phyloP scores from a whole-genome alignment of 2,888 invertebrate genomes.

The Phalera bucephala region DNA sequence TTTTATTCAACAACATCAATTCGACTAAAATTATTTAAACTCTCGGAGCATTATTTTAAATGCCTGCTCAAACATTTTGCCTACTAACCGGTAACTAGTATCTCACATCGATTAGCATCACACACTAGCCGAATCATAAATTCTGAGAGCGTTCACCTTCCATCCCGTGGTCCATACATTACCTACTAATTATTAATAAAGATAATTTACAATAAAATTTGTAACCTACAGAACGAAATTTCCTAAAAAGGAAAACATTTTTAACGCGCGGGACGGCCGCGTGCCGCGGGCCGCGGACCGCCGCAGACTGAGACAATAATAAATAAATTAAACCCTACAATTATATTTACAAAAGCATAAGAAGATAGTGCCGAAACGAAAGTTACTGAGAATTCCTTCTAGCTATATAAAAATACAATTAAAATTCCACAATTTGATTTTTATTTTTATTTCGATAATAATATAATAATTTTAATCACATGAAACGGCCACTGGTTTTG shows the following conservation, averaged over 20 bases:
- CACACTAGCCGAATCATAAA: slow-evolving; percentile 71
- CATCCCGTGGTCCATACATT: slow-evolving; percentile 77
- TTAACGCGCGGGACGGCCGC: slow-evolving; percentile 22
- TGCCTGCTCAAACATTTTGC: slow-evolving; percentile 79
- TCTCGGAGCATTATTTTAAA: slow-evolving; percentile 77
- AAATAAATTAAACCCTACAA: slow-evolving; percentile 76
- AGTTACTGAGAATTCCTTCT: slow-evolving; percentile 69
- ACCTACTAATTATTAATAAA: slow-evolving; percentile 66
- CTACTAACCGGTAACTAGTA: slow-evolving; percentile 71
- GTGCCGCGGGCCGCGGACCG: slow-evolving; percentile 27
- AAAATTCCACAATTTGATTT: slow-evolving; percentile 52
- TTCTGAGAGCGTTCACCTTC: slow-evolving; percentile 76
- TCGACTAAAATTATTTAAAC: slow-evolving; percentile 75
- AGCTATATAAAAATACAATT: slow-evolving; percentile 75
- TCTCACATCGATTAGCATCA: slow-evolving; percentile 57
- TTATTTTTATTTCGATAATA: slow-evolving; percentile 42
- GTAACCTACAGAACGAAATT: slow-evolving; percentile 81
- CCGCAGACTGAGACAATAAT: slow-evolving; percentile 57
- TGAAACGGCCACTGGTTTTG: slow-evolving; percentile 78
- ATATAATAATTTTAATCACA: slow-evolving; percentile 62
- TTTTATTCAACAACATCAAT: slow-evolving; percentile 80
- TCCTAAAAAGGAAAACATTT: slow-evolving; percentile 66
- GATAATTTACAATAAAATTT: slow-evolving; percentile 80
- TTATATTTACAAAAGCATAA: slow-evolving; percentile 81
- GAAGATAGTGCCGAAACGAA: slow-evolving; percentile 69